phyloP scores from a whole-genome alignment of 2,113 vertebrate species.

The Trematomus loennbergii region DNA sequence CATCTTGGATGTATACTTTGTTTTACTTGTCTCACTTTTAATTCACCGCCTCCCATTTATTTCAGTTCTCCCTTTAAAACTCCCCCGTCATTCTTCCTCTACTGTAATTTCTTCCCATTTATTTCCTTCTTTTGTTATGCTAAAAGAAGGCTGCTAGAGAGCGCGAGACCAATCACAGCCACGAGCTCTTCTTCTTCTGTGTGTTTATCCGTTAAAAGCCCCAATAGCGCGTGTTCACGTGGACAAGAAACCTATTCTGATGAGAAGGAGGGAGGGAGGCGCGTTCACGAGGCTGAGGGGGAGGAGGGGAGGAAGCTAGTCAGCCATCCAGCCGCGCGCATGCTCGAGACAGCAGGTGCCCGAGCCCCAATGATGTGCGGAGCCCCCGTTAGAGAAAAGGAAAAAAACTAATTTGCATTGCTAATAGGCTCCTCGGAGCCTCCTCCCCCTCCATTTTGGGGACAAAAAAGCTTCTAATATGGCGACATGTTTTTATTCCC shows the following conservation, averaged over 20 bases:
- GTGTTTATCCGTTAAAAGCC: constrained; percentile 33
- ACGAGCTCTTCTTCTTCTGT: not conserved
- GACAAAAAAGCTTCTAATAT: constrained; percentile 66
- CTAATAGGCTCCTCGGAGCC: constrained; percentile 67
- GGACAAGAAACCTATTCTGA: constrained; percentile 56
- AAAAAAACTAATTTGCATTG: constrained; percentile 70
- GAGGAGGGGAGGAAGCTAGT: constrained; percentile 18
- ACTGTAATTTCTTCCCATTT: not conserved
- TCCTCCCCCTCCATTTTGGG: constrained; percentile 71
- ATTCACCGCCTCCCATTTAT: not conserved
- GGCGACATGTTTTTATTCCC: constrained; percentile 55
- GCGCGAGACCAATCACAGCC: not conserved
- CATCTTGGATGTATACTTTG: no score
- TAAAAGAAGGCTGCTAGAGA: not conserved
- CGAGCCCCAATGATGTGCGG: constrained; percentile 34
- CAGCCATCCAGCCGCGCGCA: constrained; percentile 52
- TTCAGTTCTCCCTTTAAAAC: not conserved
- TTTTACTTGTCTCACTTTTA: not conserved
- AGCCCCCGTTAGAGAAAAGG: constrained; percentile 28
- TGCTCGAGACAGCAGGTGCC: constrained; percentile 77
- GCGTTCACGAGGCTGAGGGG: constrained; percentile 35
- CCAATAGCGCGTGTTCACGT: not conserved
- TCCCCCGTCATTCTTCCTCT: not conserved
- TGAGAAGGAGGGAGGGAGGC: constrained; percentile 30
- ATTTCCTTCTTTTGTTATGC: constrained; percentile 2